phyloP scores from a whole-genome alignment of 2,888 invertebrate genomes.

The Glyphotaelius pellucidus region DNA sequence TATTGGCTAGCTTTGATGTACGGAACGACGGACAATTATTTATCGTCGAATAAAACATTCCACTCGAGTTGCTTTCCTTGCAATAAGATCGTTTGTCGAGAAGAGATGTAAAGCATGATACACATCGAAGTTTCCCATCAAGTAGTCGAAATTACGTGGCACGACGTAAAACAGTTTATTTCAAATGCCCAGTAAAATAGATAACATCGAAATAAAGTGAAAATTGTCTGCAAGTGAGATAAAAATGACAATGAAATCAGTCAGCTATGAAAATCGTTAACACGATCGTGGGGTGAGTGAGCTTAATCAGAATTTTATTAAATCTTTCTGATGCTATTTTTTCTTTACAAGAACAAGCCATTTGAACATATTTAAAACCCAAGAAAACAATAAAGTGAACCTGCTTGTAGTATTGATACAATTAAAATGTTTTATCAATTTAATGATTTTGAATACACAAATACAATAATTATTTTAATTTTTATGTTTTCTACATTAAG shows the following conservation, averaged over 20 bases:
- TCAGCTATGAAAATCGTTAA: neutral
- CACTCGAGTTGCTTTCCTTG: neutral
- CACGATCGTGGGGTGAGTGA: neutral
- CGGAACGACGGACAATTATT: neutral
- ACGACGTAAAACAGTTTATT: neutral
- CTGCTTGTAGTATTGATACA: too few relatives aligned
- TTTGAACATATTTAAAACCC: too few relatives aligned
- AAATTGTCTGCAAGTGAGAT: neutral
- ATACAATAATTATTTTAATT: too few relatives aligned
- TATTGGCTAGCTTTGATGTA: neutral
- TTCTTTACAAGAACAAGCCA: too few relatives aligned
- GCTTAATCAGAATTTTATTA: neutral
- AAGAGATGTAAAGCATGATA: neutral
- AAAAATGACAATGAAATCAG: neutral
- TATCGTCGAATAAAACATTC: neutral
- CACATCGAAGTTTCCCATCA: neutral
- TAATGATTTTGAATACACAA: too few relatives aligned
- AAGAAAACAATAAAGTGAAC: too few relatives aligned
- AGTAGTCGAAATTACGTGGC: neutral
- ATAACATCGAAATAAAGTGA: neutral
- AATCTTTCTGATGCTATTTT: neutral
- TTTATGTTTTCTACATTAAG: neutral
- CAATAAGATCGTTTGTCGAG: neutral
- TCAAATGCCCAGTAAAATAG: neutral
- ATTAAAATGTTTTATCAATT: too few relatives aligned